Evolutionary conservation across 2,113 vertebrate species (phyloP), one percentile per base, ranked within the genome.

Genomic region (Corythoichthys haematopterus): DNA sequence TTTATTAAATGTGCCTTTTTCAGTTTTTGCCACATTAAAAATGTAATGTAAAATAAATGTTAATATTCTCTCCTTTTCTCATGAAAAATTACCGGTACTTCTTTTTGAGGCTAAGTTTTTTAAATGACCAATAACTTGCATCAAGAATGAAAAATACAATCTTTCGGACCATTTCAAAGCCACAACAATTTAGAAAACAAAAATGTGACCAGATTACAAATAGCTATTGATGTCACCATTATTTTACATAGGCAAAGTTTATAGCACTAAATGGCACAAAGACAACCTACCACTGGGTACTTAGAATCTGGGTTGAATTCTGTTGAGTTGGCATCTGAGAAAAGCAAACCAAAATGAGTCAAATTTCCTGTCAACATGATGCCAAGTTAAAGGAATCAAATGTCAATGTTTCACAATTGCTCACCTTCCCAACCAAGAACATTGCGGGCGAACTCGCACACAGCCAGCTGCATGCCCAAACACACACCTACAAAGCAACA

Each of bases 391-490:
- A 36, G 5, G 28, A 8, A 15, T 36, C 14, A 50, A 36, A 64
- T 36, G 9, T 55, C 10, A 28, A 2, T 3, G 43, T 6, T 40
- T 45, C 2, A 2, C 9, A 70, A 64, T 60, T 33, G 45, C 84
- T 90, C 88, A 97, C 96, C 96, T 93, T 91, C 76, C 97, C 95
- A 98, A 10, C 92, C 92, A 3, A 98, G 91, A 65, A 96, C 90
- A 16, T 89, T 93, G 78, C 95, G 92, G 50, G 95, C 94, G 62
- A 95, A 98, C 71, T 98, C 97, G 57, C 98, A 95, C 66, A 98
- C 96, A 0, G 96, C 96, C 66, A 98, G 70, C 91, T 98, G 97
- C 97, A 99, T 98, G 79, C 96, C 97, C 80, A 98, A 66, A 85
- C 97, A 98, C 4, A 98, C 91, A 3, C 97, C 97, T 98, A 88